Evolutionary conservation across 2,113 vertebrate species (phyloP), one percentile per base, ranked within the genome.

Genomic region (Lonchura striata): DNA sequence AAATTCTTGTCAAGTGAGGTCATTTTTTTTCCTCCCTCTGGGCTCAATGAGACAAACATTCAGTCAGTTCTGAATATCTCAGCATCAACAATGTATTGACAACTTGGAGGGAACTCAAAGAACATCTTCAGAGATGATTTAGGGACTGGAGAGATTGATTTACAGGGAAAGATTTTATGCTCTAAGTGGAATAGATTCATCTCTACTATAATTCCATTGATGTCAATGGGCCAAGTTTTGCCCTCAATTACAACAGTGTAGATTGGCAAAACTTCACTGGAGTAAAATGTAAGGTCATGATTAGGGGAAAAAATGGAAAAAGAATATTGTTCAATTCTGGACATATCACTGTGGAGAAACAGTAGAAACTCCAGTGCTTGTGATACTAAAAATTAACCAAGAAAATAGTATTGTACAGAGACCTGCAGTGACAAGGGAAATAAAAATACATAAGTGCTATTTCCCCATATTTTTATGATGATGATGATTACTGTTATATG

Each of bases 91-190:
- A 74, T 64, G 60, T 97, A 97, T 97, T 97, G 98, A 96, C 95
- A 97, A 64, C 94, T 96, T 98, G 98, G 97, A 97, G 83, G 47
- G 57, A 92, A 71, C 96, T 98, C 97, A 98, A 97, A 95, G 92
- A 97, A 82, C 94, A 92, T 97, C 96, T 76, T 89, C 93, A 88
- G 96, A 57, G 57, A 74, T 96, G 97, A 97, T 97, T 97, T 97
- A 97, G 95, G 88, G 74, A 96, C 93, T 94, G 64, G 41, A 93
- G 42, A 77, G 81, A 97, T 85, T 98, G 97, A 98, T 97, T 98
- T 97, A 97, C 92, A 94, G 90, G 90, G 89, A 90, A 97, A 96
- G 96, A 97, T 96, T 88, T 97, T 95, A 97, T 96, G 93, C 94
- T 80, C 64, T 93, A 95, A 97, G 91, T 92, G 91, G n/a, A 93